A percentile compares a stretch with the other conserved stretches of the same genome.
These are phyloP conservation scores for Alloscopus bannaensis DNA, from an alignment of 2,888 invertebrate genomes.

Conservation along the genomic window DNA sequence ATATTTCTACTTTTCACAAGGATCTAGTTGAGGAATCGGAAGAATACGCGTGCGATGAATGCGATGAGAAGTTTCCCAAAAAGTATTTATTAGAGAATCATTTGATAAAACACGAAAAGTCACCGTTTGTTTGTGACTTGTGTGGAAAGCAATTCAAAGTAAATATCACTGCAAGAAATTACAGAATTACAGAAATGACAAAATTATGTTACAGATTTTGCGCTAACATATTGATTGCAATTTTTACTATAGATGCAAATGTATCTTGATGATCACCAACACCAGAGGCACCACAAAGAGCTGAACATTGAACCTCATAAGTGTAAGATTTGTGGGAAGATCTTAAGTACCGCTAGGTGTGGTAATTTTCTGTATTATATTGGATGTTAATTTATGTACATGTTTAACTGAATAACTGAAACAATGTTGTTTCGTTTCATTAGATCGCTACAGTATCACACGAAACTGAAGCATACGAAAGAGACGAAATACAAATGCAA, in stretches of 20 bases:
- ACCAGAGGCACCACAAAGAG: constrained; percentile 35
- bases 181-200: constrained; percentile 2
- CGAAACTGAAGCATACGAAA: constrained; percentile 1
- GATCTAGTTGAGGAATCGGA: not conserved
- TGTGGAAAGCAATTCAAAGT: constrained; percentile 24
- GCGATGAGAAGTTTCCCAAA: not conserved
- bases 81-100: not conserved
- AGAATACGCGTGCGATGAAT: not conserved
- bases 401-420: too few relatives aligned
- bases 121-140: constrained; percentile 10
- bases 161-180: not conserved
- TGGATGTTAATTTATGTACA: not conserved
- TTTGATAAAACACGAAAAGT: not conserved
- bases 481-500: constrained; percentile 7
- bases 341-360: constrained; percentile 22
- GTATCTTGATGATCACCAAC: constrained; percentile 40
- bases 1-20: not conserved
- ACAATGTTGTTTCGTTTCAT: not conserved
- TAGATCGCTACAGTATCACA: constrained; percentile 6
- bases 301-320: constrained; percentile 36
- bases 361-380: not conserved
- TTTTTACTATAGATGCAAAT: constrained; percentile 1
- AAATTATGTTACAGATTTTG: not conserved
- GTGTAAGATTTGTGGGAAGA: constrained; percentile 33
- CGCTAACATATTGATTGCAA: not conserved